Evolutionary conservation across 1,140 invertebrate genomes (phyloP), one percentile per base, ranked within the genome.

Genomic region (Cotesia vestalis): DNA sequence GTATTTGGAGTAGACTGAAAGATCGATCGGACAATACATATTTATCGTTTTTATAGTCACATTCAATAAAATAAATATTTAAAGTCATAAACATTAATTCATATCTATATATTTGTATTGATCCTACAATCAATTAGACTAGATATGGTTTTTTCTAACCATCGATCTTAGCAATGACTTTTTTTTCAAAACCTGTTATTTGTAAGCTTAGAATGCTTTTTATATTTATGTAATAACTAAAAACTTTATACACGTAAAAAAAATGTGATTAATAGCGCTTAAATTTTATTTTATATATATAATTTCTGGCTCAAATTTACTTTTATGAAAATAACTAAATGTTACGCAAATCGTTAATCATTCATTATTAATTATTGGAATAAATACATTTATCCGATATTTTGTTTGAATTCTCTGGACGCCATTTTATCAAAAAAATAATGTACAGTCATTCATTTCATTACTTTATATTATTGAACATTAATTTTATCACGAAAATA

Each of bases 401-500:
- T 55, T 9, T 55, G 5, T 55, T 55, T 55, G 5, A 36, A 40
- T 66, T 64, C n/a, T 64, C 38, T 20, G 34, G 66, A 53, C 66
- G 20, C 62, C 62, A 64, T 64, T 17, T 64, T 46, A 36, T 55
- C 66, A 35, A 12, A 11, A 40, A 66, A 62, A 27, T 27, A 27
- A 69, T 86, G 82, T 86, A 86, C 74, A 85, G 82, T 85, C 85
- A 83, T 86, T 85, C 76, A 85, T 78, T 84, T 84, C 83, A 78
- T 80, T 80, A 81, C 79, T 83, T 83, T 79, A 83, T 78, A 77
- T 77, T 60, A 80, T 82, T 75, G 78, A 77, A 46, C 40, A 46
- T 80, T 79, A 77, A 83, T 73, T 66, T 72, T 75, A 71, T 8
- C 69, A 38, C 69, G 73, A 66, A 74, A 5, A 8, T 46, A 46